Evolutionary conservation across 2,113 vertebrate genomes (phyloP).

Genomic region (Anolis carolinensis): DNA sequence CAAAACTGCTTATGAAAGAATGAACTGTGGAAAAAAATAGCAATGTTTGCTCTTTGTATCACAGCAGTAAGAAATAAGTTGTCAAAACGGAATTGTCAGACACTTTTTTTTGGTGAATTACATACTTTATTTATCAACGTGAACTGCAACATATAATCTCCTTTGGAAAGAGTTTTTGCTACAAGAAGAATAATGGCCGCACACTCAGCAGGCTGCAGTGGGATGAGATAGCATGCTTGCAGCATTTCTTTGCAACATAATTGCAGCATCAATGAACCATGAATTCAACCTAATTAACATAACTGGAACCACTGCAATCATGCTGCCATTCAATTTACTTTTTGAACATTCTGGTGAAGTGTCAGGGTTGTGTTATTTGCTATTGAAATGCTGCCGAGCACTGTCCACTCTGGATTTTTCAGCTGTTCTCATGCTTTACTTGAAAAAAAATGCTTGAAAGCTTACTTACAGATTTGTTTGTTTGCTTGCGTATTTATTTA

Average conservation of each 20-base stretch:
- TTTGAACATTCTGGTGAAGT: slow-evolving; percentile 68
- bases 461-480: slow-evolving; percentile 38
- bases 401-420: slow-evolving; percentile 59
- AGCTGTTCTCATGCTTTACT: slow-evolving; percentile 49
- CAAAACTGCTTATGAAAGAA: slow-evolving; percentile 34
- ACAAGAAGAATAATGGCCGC: slow-evolving; percentile 61
- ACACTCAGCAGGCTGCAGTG: slow-evolving; percentile 67
- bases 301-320: slow-evolving; percentile 74
- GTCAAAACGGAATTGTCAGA: slow-evolving; percentile 21
- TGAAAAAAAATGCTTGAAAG: slow-evolving; percentile 11
- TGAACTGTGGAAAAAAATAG: neutral
- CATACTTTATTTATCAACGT: slow-evolving; percentile 38
- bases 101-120: neutral
- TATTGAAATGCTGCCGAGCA: slow-evolving; percentile 45
- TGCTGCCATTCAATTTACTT: slow-evolving; percentile 69
- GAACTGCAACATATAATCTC: slow-evolving; percentile 36
- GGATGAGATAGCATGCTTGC: slow-evolving; percentile 63
- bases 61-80: slow-evolving; percentile 14
- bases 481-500: slow-evolving; percentile 17
- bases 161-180: slow-evolving; percentile 62
- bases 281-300: slow-evolving; percentile 75
- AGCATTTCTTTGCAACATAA: slow-evolving; percentile 73
- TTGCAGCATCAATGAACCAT: slow-evolving; percentile 75
- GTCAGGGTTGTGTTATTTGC: slow-evolving; percentile 57
- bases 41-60: slow-evolving; percentile 36